Conservation (phyloP, 2,888 invertebrate genomes). For the Phyto melanocephala region DNA sequence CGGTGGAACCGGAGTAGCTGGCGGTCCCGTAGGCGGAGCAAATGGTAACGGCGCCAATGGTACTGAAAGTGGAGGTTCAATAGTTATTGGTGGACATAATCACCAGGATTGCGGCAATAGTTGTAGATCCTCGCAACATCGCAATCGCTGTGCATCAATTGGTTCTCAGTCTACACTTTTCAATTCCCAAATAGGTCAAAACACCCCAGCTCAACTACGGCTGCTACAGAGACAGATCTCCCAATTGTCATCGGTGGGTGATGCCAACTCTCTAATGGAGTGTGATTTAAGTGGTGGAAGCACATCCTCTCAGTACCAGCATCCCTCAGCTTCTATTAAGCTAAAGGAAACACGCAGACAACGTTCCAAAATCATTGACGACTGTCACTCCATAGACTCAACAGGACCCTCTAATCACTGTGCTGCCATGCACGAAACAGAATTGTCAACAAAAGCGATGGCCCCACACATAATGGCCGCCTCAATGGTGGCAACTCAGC, state of each 20-base stretch:
- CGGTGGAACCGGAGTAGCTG: slow-evolving; percentile 59
- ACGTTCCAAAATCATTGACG: slow-evolving; percentile 67
- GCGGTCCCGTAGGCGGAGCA: background rate
- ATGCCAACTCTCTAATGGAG: slow-evolving; percentile 74
- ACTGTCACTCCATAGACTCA: slow-evolving; percentile 61
- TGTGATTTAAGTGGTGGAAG: slow-evolving; percentile 66
- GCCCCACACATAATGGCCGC: slow-evolving; percentile 61
- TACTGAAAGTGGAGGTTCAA: slow-evolving; percentile 25
- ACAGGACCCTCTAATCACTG: slow-evolving; percentile 9
- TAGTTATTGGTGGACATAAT: slow-evolving; percentile 30
- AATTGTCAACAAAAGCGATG: slow-evolving; percentile 63
- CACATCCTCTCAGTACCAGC: slow-evolving; percentile 40
- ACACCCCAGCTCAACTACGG: slow-evolving; percentile 66
- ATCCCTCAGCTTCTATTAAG: slow-evolving; percentile 65
- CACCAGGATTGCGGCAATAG: slow-evolving; percentile 53
- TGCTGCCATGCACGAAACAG: slow-evolving; percentile 63
- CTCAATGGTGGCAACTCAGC: slow-evolving; percentile 59
- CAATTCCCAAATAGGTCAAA: slow-evolving; percentile 27
- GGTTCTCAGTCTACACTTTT: slow-evolving; percentile 75
- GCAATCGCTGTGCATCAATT: slow-evolving; percentile 73
- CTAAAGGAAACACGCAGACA: slow-evolving; percentile 70
- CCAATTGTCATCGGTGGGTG: slow-evolving; percentile 74
- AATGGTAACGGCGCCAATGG: slow-evolving; percentile 3
- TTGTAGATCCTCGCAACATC: slow-evolving; percentile 69
- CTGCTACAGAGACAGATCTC: slow-evolving; percentile 75